A percentile compares a stretch with the other conserved stretches of the same genome.
These are phyloP conservation scores for Romanogobio albipinnatus DNA, from an alignment of 2,113 vertebrate species.

Conservation along the genomic window DNA sequence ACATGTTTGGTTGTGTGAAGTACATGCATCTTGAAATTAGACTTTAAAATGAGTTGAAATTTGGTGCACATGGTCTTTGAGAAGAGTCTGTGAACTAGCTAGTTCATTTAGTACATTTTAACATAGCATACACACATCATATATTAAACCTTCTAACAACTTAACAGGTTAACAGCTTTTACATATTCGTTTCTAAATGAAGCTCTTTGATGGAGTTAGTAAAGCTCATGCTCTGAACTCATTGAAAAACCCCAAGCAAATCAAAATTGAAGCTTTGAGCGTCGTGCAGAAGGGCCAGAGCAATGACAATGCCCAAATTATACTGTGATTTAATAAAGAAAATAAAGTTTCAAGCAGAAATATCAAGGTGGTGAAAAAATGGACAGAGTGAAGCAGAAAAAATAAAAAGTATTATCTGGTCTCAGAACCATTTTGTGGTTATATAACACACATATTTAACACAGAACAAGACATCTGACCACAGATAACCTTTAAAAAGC, in stretches of 20 bases:
- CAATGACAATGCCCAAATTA: slow-evolving; percentile 33
- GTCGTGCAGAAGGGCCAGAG: slow-evolving; percentile 41
- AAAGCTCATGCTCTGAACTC: slow-evolving; percentile 6
- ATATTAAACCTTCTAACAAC: neutral
- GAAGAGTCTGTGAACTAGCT: neutral
- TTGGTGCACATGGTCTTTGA: neutral
- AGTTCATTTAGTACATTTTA: neutral
- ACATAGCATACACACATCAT: neutral
- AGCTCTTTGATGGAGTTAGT: slow-evolving; percentile 9
- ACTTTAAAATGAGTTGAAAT: neutral
- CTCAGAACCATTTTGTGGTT: neutral
- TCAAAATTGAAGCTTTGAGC: slow-evolving; percentile 20
- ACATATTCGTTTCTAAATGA: neutral
- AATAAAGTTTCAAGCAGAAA: slow-evolving; percentile 25
- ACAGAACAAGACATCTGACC: neutral
- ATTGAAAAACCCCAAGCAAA: slow-evolving; percentile 44
- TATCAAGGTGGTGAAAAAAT: slow-evolving; percentile 18
- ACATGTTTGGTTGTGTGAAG: neutral
- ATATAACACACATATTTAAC: neutral
- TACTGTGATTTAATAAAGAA: slow-evolving; percentile 39
- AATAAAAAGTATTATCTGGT: neutral
- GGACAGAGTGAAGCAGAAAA: neutral
- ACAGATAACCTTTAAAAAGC: neutral
- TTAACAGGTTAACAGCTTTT: neutral
- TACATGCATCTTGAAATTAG: neutral